Evolutionary conservation across 2,888 invertebrate genomes (phyloP).

Genomic region (Atrina japonica): DNA sequence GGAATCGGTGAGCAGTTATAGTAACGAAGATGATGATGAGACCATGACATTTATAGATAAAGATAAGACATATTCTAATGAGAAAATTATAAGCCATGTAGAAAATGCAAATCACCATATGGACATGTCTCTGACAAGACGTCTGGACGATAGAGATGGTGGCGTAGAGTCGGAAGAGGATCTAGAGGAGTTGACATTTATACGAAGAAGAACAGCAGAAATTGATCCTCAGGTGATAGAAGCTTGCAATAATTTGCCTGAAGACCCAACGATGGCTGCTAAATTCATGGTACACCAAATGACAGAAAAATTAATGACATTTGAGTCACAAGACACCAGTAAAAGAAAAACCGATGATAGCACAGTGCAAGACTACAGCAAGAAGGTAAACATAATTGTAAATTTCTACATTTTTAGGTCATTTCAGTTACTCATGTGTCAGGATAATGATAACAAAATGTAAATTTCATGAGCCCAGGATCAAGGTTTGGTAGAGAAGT

Average conservation of each 20-base stretch:
- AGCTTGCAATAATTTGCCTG: background rate
- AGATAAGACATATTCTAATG: background rate
- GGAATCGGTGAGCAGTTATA: background rate
- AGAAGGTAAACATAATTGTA: no score
- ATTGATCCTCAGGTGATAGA: background rate
- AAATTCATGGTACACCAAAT: constrained; percentile 26
- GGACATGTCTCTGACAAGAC: background rate
- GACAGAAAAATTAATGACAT: constrained; percentile 15
- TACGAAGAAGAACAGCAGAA: background rate
- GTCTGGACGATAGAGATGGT: background rate
- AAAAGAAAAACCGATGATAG: background rate
- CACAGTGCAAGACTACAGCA: no score
- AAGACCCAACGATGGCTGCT: constrained; percentile 14
- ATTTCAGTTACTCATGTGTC: no score
- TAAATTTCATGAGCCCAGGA: no score
- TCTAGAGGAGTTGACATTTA: background rate
- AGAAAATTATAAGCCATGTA: background rate
- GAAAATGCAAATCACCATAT: background rate
- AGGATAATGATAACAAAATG: no score
- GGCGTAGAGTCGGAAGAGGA: background rate
- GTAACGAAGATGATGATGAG: constrained; percentile 18
- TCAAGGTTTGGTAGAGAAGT: no score
- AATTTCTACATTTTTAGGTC: no score
- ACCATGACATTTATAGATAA: constrained; percentile 42
- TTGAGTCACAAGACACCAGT: constrained; percentile 13